Evolutionary conservation across 2,888 invertebrate species (phyloP), one percentile per base, ranked within the genome.

Genomic region (Deilephila elpenor): DNA sequence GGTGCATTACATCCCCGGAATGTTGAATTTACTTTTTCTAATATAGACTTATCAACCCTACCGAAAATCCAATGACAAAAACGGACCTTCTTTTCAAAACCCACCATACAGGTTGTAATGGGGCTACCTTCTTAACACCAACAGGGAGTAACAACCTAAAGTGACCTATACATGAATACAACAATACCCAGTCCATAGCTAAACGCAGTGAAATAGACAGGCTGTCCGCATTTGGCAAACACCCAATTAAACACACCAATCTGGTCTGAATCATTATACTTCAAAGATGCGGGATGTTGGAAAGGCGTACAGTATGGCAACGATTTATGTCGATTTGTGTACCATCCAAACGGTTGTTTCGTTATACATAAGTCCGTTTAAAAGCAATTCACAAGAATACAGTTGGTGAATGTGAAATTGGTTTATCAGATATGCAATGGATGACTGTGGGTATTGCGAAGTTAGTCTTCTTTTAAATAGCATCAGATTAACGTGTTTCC

Each of bases 261-360:
- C 70, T 60, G 59, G 44, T 53, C 32, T 73, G 73, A 73, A 73
- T 73, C 73, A 73, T 71, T 29, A 19, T 51, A 32, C 61, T 20
- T 51, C 73, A 61, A 56, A 8, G n/a, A 34, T 34, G 20, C 29
- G 59, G 34, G 59, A 19, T 29, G 7, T 56, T 56, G 56, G 7
- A 19, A 56, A 60, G 25, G 14, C 17, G 29, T n/a, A 44, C 29
- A 70, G 70, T 70, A 73, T 59, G 25, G 19, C 37, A 73, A 34
- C 17, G 5, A 20, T 14, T 60, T 14, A 60, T 25, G 20, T 17
- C 25, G 29, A 29, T 25, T 61, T 25, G 6, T 3, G 19, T 53
- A 53, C 19, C 14, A 53, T 37, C 7, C 1, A 8, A 53, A 53
- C 53, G 19, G 19, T 19, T 1, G 4, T 53, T 19, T 8, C 8